A percentile compares a stretch with the other conserved stretches of the same genome.
These are phyloP conservation scores for Tympanoctomys barrerae DNA, from an alignment of 2,797 vertebrate species.

Conservation along the genomic window DNA sequence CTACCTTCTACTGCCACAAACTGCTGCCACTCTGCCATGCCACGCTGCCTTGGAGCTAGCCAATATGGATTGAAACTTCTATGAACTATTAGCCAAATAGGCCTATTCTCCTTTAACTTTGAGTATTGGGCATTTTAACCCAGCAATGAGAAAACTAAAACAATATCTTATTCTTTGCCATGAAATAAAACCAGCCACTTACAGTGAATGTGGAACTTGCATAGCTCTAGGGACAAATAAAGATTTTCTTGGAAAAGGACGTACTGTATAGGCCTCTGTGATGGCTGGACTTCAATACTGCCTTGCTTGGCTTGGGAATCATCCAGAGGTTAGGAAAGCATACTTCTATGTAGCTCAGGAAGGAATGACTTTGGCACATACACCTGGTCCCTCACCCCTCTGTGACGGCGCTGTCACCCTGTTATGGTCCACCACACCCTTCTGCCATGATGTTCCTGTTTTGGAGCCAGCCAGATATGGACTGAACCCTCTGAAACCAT, in stretches of 20 bases:
- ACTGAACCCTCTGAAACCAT: background rate
- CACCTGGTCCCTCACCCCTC: background rate
- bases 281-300: background rate
- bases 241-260: background rate
- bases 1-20: background rate
- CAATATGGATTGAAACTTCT: background rate
- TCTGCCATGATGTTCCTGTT: background rate
- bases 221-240: background rate
- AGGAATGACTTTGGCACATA: background rate
- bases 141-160: background rate
- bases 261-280: background rate
- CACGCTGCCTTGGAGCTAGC: background rate
- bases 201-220: background rate
- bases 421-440: background rate
- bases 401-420: background rate
- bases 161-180: background rate
- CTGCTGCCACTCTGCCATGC: background rate
- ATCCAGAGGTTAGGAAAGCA: background rate
- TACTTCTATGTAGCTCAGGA: background rate
- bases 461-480: background rate
- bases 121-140: background rate
- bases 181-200: background rate
- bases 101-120: background rate
- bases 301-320: background rate
- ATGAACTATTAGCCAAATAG: background rate